Evolutionary conservation across 2,113 vertebrate species (phyloP).

Genomic region (Ammodytes marinus): DNA sequence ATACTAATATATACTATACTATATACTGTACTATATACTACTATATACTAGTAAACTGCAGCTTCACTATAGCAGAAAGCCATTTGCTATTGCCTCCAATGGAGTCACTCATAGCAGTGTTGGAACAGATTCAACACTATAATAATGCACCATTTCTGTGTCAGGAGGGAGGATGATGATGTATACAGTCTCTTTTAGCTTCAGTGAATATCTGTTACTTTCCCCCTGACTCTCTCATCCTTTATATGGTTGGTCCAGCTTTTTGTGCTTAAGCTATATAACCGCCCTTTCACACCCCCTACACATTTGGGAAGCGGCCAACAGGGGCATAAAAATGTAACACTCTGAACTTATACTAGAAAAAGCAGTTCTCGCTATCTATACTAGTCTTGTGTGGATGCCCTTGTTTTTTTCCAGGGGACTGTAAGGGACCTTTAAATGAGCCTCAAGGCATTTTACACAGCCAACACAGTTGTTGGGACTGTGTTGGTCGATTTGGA

Average conservation of each 20-base stretch:
- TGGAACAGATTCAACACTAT: constrained; percentile 29
- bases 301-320: constrained; percentile 50
- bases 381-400: constrained; percentile 42
- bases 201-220: constrained; percentile 37
- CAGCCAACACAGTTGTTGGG: constrained; percentile 43
- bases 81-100: constrained; percentile 27
- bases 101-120: constrained; percentile 31
- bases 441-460: constrained; percentile 52
- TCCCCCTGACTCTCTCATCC: constrained; percentile 43
- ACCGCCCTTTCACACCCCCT: constrained; percentile 22
- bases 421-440: constrained; percentile 68
- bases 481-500: constrained; percentile 29
- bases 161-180: constrained; percentile 39
- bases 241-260: constrained; percentile 57
- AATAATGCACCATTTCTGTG: constrained; percentile 1
- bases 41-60: no score
- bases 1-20: no score
- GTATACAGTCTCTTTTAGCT: constrained; percentile 38
- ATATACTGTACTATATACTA: no score
- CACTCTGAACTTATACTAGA: constrained; percentile 49
- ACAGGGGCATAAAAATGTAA: constrained; percentile 50
- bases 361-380: constrained; percentile 57
- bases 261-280: constrained; percentile 42
- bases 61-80: constrained; percentile 10
- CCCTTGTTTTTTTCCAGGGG: constrained; percentile 53